Conservation (phyloP, 2,113 vertebrate genomes). For the Stegostoma tigrinum region DNA sequence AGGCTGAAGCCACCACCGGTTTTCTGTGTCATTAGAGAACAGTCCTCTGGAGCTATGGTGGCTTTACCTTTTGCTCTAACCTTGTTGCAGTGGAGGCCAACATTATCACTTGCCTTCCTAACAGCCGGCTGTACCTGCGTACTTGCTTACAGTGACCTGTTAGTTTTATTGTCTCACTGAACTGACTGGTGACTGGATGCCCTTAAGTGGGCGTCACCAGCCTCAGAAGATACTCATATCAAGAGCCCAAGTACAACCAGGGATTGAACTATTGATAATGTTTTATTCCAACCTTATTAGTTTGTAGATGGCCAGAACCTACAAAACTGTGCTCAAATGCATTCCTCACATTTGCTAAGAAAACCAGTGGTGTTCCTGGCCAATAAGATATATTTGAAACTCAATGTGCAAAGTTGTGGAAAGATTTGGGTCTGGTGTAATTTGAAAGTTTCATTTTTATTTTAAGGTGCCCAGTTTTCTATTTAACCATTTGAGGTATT, state of each 20-base stretch:
- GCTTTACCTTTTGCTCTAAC: no score
- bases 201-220: background rate
- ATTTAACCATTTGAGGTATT: background rate
- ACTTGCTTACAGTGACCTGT: no score
- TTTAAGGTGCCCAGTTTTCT: background rate
- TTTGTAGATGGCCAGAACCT: background rate
- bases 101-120: no score
- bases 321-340: background rate
- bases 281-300: background rate
- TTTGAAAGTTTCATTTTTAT: background rate
- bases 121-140: no score
- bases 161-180: background rate
- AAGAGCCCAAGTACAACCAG: background rate
- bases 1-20: no score
- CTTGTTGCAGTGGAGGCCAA: no score
- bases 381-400: background rate
- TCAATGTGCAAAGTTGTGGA: background rate
- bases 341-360: background rate
- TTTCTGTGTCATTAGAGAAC: no score
- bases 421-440: background rate
- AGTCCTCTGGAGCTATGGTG: no score
- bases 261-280: background rate
- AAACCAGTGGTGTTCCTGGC: background rate
- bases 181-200: background rate
- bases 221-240: background rate